Conservation (phyloP, 2,113 vertebrate species). For the Ceratotherium simum region DNA sequence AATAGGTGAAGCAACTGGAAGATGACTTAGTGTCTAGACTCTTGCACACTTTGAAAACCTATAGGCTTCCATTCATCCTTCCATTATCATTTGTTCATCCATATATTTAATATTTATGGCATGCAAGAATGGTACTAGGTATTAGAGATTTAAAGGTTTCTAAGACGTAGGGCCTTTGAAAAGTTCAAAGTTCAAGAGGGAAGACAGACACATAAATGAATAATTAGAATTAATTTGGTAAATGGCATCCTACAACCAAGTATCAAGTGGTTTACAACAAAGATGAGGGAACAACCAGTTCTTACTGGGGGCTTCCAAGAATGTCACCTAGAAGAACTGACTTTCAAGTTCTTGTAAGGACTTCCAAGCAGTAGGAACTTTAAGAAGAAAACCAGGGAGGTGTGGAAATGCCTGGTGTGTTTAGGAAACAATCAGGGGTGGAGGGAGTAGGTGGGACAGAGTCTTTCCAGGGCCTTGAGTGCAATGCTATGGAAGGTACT, state of each 20-base stretch:
- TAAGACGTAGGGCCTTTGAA: not conserved
- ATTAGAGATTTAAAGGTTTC: conserved; percentile 4
- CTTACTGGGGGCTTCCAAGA: not conserved
- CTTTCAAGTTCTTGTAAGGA: not conserved
- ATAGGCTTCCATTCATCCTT: not conserved
- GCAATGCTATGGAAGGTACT: not conserved
- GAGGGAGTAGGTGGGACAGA: not conserved
- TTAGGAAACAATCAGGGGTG: not conserved
- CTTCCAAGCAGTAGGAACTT: not conserved
- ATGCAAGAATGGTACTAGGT: not conserved
- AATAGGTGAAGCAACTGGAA: not conserved
- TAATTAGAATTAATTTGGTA: not conserved
- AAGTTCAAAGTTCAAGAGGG: conserved; percentile 4
- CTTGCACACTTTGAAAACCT: not conserved
- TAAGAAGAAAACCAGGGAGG: not conserved
- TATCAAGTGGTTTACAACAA: conserved; percentile 31
- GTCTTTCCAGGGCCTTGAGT: not conserved
- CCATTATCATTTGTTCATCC: not conserved
- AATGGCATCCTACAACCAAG: not conserved
- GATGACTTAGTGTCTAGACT: not conserved
- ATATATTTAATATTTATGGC: not conserved
- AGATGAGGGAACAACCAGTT: not conserved
- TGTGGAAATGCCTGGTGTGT: not conserved
- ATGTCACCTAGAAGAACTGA: not conserved
- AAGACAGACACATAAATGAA: not conserved